Conservation (phyloP, 2,113 vertebrate species). For the Sialia sialis region DNA sequence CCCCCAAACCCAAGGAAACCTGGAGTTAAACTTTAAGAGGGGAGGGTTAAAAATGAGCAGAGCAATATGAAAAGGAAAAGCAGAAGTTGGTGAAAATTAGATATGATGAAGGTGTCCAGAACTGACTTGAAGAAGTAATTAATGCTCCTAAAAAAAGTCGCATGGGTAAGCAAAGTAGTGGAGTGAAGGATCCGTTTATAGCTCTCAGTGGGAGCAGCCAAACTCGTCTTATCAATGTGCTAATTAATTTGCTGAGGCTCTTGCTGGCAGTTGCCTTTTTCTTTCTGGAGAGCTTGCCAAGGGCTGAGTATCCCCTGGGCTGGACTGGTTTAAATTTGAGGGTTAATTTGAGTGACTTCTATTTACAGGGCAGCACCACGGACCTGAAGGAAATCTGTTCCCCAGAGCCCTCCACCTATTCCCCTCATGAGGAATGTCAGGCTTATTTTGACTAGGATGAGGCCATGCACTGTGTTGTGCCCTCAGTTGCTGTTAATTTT, state of each 20-base stretch:
- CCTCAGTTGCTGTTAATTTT: neutral
- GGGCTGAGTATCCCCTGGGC: neutral
- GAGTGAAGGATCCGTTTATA: constrained; percentile 9
- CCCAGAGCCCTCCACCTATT: neutral
- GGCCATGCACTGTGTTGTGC: accelerated
- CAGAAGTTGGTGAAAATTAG: neutral
- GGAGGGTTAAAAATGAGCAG: neutral
- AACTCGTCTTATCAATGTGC: neutral
- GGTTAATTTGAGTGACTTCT: neutral
- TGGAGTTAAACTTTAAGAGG: neutral
- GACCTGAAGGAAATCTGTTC: neutral
- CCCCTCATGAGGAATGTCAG: accelerated
- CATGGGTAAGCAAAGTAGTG: neutral
- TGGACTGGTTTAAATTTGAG: neutral
- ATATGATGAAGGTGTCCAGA: neutral
- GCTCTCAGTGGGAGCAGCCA: constrained; percentile 4
- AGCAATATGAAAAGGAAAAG: neutral
- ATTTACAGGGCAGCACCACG: neutral
- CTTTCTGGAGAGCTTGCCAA: neutral
- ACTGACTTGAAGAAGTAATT: neutral
- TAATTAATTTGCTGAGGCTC: neutral
- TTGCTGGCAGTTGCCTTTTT: neutral
- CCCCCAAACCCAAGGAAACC: neutral
- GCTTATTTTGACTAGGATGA: neutral
- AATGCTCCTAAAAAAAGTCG: neutral